Conservation (phyloP, 2,797 vertebrate species). For the Prunella strophiata region DNA sequence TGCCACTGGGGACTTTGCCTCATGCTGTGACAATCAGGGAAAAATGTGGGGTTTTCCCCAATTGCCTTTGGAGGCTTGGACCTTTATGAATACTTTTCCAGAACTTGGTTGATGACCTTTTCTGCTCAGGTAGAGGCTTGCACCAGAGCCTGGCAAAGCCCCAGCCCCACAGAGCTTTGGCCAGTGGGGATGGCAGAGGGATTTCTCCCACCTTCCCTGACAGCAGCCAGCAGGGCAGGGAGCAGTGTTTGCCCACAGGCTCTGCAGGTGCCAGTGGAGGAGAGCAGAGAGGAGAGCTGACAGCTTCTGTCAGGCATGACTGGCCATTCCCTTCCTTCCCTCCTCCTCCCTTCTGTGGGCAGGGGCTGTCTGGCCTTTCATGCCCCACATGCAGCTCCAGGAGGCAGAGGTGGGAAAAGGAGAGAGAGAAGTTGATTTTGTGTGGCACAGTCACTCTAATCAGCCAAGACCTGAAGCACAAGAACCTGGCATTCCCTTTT, state of each 20-base stretch:
- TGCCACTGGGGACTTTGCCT: neutral
- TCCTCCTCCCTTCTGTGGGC: neutral
- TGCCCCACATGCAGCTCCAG: fast-evolving
- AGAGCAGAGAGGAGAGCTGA: neutral
- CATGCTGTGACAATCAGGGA: neutral
- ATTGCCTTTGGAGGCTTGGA: neutral
- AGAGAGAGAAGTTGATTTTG: neutral
- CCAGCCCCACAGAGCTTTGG: fast-evolving
- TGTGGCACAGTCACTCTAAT: neutral
- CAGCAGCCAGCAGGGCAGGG: neutral
- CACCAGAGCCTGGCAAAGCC: fast-evolving
- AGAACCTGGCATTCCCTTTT: neutral
- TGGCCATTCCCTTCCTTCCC: neutral
- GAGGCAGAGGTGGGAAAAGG: neutral
- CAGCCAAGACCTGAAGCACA: neutral
- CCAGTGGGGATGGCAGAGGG: fast-evolving
- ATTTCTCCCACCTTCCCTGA: neutral
- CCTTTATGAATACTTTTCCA: fast-evolving
- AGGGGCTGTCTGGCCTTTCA: fast-evolving
- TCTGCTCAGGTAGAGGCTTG: fast-evolving
- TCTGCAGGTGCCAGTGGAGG: neutral
- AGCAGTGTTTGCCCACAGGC: neutral
- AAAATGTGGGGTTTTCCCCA: fast-evolving
- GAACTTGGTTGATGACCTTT: fast-evolving
- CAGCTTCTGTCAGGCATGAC: neutral